Base-by-base conservation (phyloP, 2,888 invertebrate species). In the Crematogaster levior region DNA sequence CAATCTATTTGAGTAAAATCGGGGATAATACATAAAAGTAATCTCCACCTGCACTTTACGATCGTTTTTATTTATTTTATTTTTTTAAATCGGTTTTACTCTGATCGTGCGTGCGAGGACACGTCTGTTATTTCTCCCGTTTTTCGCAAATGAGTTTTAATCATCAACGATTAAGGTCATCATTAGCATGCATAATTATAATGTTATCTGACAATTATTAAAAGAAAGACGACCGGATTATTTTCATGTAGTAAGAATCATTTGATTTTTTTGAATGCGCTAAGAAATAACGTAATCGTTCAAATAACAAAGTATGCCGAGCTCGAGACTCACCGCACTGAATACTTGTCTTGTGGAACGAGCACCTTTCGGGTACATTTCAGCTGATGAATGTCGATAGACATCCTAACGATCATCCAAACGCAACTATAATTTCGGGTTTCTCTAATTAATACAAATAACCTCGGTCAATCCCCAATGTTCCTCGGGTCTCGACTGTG, bases 381-480 rank as follows among this genome's bases (percentile, higher is more conserved):
- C 66, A 46, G 51, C 51, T 65, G 56, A 65, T 75, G 51, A 70
- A 70, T 60, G 70, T 77, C 83, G 83, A 85, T 82, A 68, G 79
- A 75, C 77, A 72, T 70, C 72, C 77, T 86, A 89, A 89, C 83
- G 86, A 86, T 85, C 83, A 27, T n/a, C 34, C 61, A 58, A 77
- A 63, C 73, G 80, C 81, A 84, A 84, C 84, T 89, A 43, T 65
- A 89, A 89, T 89, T 89, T 85, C 79, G 80, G 81, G 63, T 61
- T 85, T 84, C 84, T 81, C 79, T 87, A 87, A 89, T 89, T 88
- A 87, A 89, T 89, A 89, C 85, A 86, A 85, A 89, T 84, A 89
- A 83, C 83, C 73, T 56, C n/a, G 72, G 40, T 46, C 77, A 82
- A 48, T 65, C 43, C 43, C 30, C n/a, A 58, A 58, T 61, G 40